Evolutionary conservation across 2,113 vertebrate species (phyloP).

Genomic region (Vulpes lagopus): DNA sequence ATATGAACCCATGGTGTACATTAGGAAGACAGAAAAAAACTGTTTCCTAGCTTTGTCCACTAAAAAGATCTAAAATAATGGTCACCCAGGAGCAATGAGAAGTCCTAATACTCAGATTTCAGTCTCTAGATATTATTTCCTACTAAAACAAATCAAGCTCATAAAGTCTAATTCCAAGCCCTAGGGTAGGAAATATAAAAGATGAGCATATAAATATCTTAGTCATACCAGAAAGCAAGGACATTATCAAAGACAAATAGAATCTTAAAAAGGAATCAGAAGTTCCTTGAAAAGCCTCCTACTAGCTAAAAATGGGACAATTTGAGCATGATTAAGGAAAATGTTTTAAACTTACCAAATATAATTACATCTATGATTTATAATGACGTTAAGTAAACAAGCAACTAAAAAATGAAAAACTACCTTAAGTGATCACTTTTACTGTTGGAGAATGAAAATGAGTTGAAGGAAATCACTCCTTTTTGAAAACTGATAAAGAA

Average conservation of each 20-base stretch:
- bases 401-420: background rate
- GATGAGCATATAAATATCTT: background rate
- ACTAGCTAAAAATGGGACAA: background rate
- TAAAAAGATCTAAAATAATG: background rate
- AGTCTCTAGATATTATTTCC: background rate
- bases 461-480: background rate
- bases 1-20: background rate
- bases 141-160: background rate
- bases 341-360: background rate
- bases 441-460: background rate
- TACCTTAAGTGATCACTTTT: background rate
- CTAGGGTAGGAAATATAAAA: background rate
- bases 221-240: background rate
- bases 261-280: background rate
- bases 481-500: background rate
- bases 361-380: background rate
- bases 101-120: background rate
- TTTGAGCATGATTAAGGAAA: background rate
- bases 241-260: background rate
- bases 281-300: conserved; percentile 1
- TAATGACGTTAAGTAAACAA: background rate
- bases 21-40: background rate
- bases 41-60: background rate
- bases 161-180: background rate
- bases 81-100: background rate